Base-by-base conservation (phyloP, 2,797 vertebrate genomes). In the Sebastes aleutianus region DNA sequence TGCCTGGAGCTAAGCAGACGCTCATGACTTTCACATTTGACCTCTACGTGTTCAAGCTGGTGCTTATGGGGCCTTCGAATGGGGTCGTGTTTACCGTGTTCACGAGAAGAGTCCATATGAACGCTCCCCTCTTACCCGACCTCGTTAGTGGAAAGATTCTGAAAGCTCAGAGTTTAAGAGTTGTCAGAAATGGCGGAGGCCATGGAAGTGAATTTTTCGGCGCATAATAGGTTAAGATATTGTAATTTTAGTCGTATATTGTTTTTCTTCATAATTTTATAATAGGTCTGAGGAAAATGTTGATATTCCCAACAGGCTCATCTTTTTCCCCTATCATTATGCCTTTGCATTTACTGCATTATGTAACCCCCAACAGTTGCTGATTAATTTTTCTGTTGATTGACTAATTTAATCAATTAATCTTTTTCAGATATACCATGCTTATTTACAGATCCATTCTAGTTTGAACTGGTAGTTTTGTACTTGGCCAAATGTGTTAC, bases 21-120 rank as follows among this genome's bases (percentile, higher is more conserved):
- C 74, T 78, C 71, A 73, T 85, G 89, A 89, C 87, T 89, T 93
- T 93, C 80, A 91, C 84, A 70, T 87, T 79, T 91, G 83, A 89
- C 88, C 83, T 71, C 53, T 53, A 70, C 56, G 13, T 65, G 39
- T n/a, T 71, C 92, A 89, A 88, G 81, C 89, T 92, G 90, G 87
- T 81, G 67, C 67, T 71, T 47, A 18, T 47, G 43, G 16, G 16
- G 43, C 16, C 43, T 47, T 47, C 43, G 0, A 47, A 47, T 47
- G 43, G 43, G 43, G 43, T 47, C 43, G 14, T 47, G 43, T 47
- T 47, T 18, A 47, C 6, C 43, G 43, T 0, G 43, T 47, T 47
- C 1, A 47, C 1, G 16, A 47, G 43, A 47, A 47, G 43, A 47
- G 16, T 47, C 43, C 16, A 47, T 47, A 47, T 47, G 43, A 47